Evolutionary conservation across 2,113 vertebrate species (phyloP), one percentile per base, ranked within the genome.

Genomic region (Phocoena phocoena): DNA sequence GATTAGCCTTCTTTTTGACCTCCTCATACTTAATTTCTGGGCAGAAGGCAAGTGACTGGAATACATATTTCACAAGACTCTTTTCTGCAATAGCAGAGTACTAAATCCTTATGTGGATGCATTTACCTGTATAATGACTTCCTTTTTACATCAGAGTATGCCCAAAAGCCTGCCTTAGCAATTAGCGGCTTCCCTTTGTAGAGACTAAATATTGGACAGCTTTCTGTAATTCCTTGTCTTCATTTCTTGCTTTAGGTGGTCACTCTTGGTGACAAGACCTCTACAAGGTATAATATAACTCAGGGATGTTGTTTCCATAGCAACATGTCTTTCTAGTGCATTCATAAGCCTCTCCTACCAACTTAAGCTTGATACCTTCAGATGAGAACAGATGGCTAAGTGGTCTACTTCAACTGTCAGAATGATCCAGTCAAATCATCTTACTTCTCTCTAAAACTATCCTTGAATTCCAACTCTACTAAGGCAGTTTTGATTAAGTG

Each of bases 381-480:
- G 93, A 81, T 77, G 80, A 85, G 86, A 94, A 95, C 63, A 85
- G 53, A 85, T 87, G 28, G 79, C 26, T 92, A 95, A 98, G 96
- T 87, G 92, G 88, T 55, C 85, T 96, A 90, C 96, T 97, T 97
- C 93, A 98, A 20, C 88, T 77, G 82, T 88, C 33, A 10, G 50
- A 86, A 84, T 73, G 92, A 93, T 90, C 12, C 60, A 68, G 74
- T 87, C 41, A 96, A 68, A 92, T 90, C 25, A 33, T 92, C 65
- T 76, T 95, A 71, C 93, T 91, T 86, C 44, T 91, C 67, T 92
- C 73, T 70, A 96, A 96, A 97, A 93, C 97, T 88, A 96, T 97
- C 97, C 95, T 97, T 98, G 96, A 95, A 97, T 98, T 98, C 96
- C 96, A 97, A 88, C 11, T 95, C 47, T 41, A 47, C 71, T 26